Evolutionary conservation across 1,140 invertebrate genomes (phyloP), one percentile per base, ranked within the genome.

Genomic region (Aethina tumida): DNA sequence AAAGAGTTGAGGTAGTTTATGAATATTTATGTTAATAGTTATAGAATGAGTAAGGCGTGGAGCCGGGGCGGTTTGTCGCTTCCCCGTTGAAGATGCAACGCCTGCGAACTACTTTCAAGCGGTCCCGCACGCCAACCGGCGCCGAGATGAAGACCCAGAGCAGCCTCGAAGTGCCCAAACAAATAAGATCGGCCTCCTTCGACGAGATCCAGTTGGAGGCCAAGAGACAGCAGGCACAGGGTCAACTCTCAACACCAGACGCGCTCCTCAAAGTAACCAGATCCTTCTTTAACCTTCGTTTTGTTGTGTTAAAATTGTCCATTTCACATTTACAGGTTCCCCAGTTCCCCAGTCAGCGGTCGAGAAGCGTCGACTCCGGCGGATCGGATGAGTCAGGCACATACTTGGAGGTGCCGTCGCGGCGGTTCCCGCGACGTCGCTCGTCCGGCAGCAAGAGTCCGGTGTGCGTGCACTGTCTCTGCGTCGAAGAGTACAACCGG

Each of bases 141-240:
- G 80, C 81, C 47, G 84, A 88, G 62, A 87, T 88, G 84, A 88
- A 88, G 68, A 84, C 81, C 38, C 84, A 88, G 60, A 85, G 81
- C 66, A 88, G 84, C 60, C 73, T 89, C 39, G 85, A 88, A 60
- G 84, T 88, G 38, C 84, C 85, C 21, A 86, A 86, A 57, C 84
- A 87, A 69, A 79, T 87, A 49, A 62, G 79, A 35, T 86, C 83
- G 24, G 84, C 84, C 22, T 87, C 84, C 35, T 89, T 87, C 65
- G 85, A 89, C 66, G 84, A 89, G 65, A 87, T 88, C 56, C 82
- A 88, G 56, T 58, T 87, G 51, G 82, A 84, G 48, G 72, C 79
- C 15, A 79, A 80, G 47, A 73, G 79, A 55, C 64, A 59, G 51
- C 59, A 62, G 26, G 50, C 55, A 6, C 66, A 17, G 55, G 60